Evolutionary conservation across 2,888 invertebrate genomes (phyloP).

Genomic region (Eupsilia transversa): DNA sequence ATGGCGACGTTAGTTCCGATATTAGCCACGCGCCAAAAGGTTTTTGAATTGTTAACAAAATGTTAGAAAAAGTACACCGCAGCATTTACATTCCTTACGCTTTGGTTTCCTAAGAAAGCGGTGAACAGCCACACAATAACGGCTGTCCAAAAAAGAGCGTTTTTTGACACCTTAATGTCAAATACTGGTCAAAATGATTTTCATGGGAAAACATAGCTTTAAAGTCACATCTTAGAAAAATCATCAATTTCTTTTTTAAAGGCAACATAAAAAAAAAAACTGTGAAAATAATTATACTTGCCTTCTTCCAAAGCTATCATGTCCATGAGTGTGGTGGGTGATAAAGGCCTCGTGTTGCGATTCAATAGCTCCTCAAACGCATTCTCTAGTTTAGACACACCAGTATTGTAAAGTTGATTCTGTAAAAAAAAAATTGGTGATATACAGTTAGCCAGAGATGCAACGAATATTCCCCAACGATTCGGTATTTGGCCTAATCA

Average conservation of each 20-base stretch:
- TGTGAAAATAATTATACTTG: conserved; percentile 71
- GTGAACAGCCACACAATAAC: no score
- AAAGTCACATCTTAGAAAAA: not conserved
- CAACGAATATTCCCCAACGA: no score
- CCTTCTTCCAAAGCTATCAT: conserved; percentile 97
- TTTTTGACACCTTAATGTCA: not conserved
- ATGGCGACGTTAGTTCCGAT: no score
- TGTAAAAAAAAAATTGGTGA: conserved; percentile 67
- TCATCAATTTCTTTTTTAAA: not conserved
- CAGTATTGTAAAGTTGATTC: conserved; percentile 94
- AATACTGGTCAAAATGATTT: not conserved
- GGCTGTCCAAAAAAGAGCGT: no score
- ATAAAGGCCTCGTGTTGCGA: conserved; percentile 96
- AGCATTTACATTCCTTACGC: not conserved
- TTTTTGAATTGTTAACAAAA: not conserved
- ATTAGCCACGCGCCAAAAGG: no score
- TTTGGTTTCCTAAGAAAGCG: no score
- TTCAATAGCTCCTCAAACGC: conserved; percentile 97
- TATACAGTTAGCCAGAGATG: no score
- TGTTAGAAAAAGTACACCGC: not conserved
- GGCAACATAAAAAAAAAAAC: no score
- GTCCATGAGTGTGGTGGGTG: conserved; percentile 96
- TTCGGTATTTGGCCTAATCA: no score
- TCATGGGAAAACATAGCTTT: no score
- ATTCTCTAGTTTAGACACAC: conserved; percentile 95